Conservation (phyloP, 2,797 vertebrate species). For the Oreortyx pictus region DNA sequence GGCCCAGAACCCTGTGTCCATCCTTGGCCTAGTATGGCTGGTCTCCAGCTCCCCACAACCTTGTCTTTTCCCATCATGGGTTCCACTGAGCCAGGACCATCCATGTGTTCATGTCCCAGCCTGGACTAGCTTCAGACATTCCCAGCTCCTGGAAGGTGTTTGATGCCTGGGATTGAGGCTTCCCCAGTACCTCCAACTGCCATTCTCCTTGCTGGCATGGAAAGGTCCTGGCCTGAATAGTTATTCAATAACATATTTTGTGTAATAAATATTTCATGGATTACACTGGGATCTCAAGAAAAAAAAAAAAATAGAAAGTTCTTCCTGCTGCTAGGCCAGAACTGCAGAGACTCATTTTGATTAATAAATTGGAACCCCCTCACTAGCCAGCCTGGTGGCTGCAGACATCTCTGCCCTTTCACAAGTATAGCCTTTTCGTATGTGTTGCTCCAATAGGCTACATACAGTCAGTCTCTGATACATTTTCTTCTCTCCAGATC, state of each 20-base stretch:
- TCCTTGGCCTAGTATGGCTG: accelerated
- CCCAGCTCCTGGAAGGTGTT: neutral
- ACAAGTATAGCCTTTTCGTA: neutral
- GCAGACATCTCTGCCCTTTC: neutral
- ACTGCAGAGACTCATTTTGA: neutral
- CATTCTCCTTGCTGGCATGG: neutral
- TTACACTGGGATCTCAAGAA: neutral
- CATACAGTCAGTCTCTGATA: accelerated
- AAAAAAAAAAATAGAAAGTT: neutral
- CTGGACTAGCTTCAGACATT: neutral
- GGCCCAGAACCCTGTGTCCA: neutral
- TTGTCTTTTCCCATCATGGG: neutral
- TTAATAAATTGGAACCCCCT: neutral
- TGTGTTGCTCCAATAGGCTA: neutral
- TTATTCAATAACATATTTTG: neutral
- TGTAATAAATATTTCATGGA: neutral
- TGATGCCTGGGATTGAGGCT: neutral
- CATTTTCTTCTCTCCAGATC: neutral
- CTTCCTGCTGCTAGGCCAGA: neutral
- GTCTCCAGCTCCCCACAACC: neutral
- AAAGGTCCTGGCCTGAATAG: neutral
- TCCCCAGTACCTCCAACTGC: accelerated
- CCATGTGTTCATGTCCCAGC: neutral
- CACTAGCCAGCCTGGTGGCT: neutral
- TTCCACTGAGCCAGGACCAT: accelerated